Evolutionary conservation across 2,797 vertebrate species (phyloP).

Genomic region (Potorous gilbertii): DNA sequence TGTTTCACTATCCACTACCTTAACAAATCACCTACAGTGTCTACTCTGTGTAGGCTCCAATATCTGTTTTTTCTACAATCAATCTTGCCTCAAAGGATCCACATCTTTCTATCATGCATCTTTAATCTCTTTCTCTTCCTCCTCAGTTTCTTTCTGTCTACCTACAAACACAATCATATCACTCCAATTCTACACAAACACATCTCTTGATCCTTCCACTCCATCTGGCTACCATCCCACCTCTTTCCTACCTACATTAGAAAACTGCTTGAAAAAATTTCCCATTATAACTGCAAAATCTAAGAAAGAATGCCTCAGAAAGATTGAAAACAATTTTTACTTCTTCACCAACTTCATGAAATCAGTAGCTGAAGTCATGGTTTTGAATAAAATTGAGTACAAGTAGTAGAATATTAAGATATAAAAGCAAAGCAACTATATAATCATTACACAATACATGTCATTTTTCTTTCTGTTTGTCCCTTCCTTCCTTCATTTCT

Average conservation of each 20-base stretch:
- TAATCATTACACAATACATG: neutral
- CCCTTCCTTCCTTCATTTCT: no score
- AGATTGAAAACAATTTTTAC: neutral
- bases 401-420: neutral
- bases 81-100: neutral
- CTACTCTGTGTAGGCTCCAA: neutral
- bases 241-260: neutral
- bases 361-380: neutral
- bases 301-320: neutral
- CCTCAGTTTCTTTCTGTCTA: neutral
- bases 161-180: neutral
- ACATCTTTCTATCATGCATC: neutral
- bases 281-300: neutral
- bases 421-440: neutral
- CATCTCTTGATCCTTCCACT: neutral
- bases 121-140: neutral
- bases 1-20: neutral
- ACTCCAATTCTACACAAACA: neutral
- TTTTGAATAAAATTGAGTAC: neutral
- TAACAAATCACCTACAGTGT: neutral
- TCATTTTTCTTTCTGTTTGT: no score
- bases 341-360: neutral
- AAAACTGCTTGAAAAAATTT: neutral
- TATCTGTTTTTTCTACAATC: neutral
- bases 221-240: neutral